Base-by-base conservation (phyloP, 2,113 vertebrate genomes). In the Vicugna pacos region DNA sequence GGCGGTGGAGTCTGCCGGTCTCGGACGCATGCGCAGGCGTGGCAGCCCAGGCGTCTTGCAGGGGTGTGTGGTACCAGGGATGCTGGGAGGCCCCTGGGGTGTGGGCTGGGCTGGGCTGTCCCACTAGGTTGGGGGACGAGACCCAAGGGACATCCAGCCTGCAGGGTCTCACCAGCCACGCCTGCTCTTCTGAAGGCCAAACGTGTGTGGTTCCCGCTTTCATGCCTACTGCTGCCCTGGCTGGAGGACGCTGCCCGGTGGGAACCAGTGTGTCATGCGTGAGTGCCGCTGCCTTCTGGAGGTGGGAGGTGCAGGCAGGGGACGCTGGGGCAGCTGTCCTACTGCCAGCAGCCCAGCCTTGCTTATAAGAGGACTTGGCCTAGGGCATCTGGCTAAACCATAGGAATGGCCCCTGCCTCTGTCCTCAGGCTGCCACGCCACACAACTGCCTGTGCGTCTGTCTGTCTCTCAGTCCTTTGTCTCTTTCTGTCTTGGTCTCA, bases 151-250 rank as follows among this genome's bases (percentile, higher is more conserved):
- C 1, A 0, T 11, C 17, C 20, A 12, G 16, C 42, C 0, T 0
- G 28, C 28, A 3, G 38, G 75, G 28, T 24, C 65, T 97, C 92
- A 95, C 58, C n/a, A 3, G 35, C 35, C 60, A 12, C 22, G 8
- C 28, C 35, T 91, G 70, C 69, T 96, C 50, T 97, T 77, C 54
- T 73, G 75, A 99, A 97, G 99, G 92, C 99, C 99, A 1, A 99
- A 99, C 3, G 99, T 99, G 90, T 99, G 99, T 6, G 99, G 99
- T 95, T 99, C 99, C 22, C 99, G 99, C 90, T 99, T 99, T 97
- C 99, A 99, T 14, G 99, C 99, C 64, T 99, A 99, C 98, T 99
- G 99, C 98, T 99, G 99, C 73, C 99, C 99, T 0, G 99, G 99
- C 91, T 99, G 99, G 99, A 99, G 99, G 98, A 99, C 99, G 0